Percentiles rank a stretch among this genome's conserved stretches.
Evolutionary conservation across 2,888 invertebrate genomes (phyloP).

Genomic region (Apodemia mormo): DNA sequence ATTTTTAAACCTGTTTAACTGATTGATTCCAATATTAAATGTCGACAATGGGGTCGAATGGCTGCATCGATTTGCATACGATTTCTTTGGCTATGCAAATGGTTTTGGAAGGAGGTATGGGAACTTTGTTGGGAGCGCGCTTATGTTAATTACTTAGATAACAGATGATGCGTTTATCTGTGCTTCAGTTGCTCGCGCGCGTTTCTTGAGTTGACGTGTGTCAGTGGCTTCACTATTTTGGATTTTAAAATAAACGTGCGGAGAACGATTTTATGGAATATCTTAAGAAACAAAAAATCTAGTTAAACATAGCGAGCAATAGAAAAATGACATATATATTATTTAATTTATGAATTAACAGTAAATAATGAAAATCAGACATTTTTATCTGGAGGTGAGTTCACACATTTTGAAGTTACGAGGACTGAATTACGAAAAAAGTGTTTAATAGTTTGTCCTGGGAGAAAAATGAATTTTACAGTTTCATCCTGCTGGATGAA

Average conservation of each 20-base stretch:
- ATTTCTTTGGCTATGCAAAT: conserved; percentile 75
- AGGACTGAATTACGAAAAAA: too few species aligned
- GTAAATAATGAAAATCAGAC: conserved; percentile 74
- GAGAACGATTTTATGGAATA: conserved; percentile 25
- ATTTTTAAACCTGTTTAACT: conserved; percentile 76
- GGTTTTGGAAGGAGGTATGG: conserved; percentile 64
- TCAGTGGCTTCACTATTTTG: conserved; percentile 43
- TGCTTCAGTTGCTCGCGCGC: conserved; percentile 74
- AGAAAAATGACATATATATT: not conserved
- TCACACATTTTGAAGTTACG: not conserved
- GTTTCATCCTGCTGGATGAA: too few species aligned
- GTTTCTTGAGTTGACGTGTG: conserved; percentile 62
- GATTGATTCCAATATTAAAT: conserved; percentile 77
- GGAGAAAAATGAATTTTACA: too few species aligned
- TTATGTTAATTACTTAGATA: conserved; percentile 75
- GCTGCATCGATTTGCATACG: conserved; percentile 70
- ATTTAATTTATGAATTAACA: not conserved
- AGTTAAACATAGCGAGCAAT: not conserved
- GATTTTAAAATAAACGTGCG: conserved; percentile 42
- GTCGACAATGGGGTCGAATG: conserved; percentile 63
- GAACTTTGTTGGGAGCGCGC: conserved; percentile 54
- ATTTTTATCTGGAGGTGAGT: conserved; percentile 71
- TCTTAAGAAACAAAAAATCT: not conserved
- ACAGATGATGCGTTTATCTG: conserved; percentile 66
- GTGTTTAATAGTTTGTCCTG: too few species aligned